phyloP scores from a whole-genome alignment of 2,888 invertebrate genomes.

The Acleris literana region DNA sequence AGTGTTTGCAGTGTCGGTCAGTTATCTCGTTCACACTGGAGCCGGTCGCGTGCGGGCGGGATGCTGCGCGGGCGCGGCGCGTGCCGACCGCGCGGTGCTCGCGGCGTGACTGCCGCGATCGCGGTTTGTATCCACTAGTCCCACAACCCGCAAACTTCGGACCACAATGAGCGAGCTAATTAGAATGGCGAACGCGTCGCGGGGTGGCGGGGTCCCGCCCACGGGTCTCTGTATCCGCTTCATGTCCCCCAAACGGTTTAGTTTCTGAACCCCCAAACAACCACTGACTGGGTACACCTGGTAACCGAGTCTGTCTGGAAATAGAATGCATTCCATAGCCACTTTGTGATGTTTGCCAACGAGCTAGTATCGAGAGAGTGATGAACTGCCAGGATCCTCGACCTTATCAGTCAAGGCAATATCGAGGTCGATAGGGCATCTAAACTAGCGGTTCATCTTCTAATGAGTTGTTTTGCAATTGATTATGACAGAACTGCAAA shows the following conservation, averaged over 20 bases:
- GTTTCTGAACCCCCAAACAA: constrained; percentile 8
- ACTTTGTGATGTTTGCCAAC: constrained; percentile 30
- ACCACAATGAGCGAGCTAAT: constrained; percentile 82
- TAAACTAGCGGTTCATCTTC: constrained; percentile 4
- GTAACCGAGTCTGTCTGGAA: constrained; percentile 17
- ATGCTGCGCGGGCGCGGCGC: constrained; percentile 49
- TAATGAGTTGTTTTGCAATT: too few species aligned
- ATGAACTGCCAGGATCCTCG: constrained; percentile 26
- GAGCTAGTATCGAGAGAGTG: constrained; percentile 16
- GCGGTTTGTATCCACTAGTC: constrained; percentile 29
- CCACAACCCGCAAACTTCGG: constrained; percentile 64
- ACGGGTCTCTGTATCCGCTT: constrained; percentile 80
- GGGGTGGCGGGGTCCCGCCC: constrained; percentile 72
- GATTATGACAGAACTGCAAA: too few species aligned
- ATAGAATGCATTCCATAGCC: constrained; percentile 27
- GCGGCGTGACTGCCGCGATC: constrained; percentile 62
- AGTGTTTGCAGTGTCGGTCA: constrained; percentile 68
- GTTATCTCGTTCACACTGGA: constrained; percentile 72
- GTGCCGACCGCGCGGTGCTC: constrained; percentile 60
- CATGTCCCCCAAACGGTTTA: constrained; percentile 56
- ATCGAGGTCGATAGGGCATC: constrained; percentile 2
- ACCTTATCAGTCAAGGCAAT: constrained; percentile 31
- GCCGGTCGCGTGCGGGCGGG: constrained; percentile 59
- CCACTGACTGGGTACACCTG: constrained; percentile 2
- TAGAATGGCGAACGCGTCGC: constrained; percentile 76